Percentiles rank a stretch among this genome's conserved stretches.
phyloP scores from a whole-genome alignment of 1,140 invertebrate genomes.

The Drosophila varians region DNA sequence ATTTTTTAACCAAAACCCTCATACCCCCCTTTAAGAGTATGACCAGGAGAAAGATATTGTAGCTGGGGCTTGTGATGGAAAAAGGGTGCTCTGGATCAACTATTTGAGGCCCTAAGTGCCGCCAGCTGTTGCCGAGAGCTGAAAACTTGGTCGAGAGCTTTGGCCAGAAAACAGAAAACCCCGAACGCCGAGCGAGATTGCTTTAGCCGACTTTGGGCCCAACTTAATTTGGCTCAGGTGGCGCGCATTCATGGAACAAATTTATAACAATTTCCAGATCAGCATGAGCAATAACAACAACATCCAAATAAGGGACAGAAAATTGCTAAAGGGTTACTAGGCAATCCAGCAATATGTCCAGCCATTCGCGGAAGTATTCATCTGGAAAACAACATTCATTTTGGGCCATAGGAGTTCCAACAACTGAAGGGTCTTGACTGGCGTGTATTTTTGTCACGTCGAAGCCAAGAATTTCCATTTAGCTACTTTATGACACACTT shows the following conservation, averaged over 20 bases:
- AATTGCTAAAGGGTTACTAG: conserved; percentile 47
- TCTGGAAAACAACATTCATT: conserved; percentile 46
- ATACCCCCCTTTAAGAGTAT: conserved; percentile 5
- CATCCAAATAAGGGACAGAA: conserved; percentile 6
- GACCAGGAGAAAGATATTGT: conserved; percentile 18
- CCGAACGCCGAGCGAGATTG: conserved; percentile 56
- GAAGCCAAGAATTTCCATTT: conserved; percentile 46
- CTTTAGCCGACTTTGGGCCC: conserved; percentile 49
- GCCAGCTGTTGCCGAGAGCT: conserved; percentile 67
- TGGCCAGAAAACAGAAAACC: conserved; percentile 2
- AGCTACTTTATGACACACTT: conserved; percentile 64
- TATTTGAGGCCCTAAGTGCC: conserved; percentile 72
- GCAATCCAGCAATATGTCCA: conserved; percentile 21
- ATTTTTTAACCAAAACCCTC: neutral
- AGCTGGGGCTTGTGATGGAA: conserved; percentile 18
- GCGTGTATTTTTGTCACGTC: conserved; percentile 69
- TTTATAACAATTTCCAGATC: conserved; percentile 75
- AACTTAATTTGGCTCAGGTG: conserved; percentile 82
- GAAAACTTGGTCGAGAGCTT: conserved; percentile 13
- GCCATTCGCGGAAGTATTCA: conserved; percentile 52
- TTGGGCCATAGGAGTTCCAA: conserved; percentile 3
- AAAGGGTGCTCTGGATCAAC: conserved; percentile 41
- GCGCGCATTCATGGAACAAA: conserved; percentile 69
- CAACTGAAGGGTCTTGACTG: conserved; percentile 7
- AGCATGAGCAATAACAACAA: conserved; percentile 46